phyloP scores from a whole-genome alignment of 2,797 vertebrate genomes.

The Mormyrus proboscirostris region DNA sequence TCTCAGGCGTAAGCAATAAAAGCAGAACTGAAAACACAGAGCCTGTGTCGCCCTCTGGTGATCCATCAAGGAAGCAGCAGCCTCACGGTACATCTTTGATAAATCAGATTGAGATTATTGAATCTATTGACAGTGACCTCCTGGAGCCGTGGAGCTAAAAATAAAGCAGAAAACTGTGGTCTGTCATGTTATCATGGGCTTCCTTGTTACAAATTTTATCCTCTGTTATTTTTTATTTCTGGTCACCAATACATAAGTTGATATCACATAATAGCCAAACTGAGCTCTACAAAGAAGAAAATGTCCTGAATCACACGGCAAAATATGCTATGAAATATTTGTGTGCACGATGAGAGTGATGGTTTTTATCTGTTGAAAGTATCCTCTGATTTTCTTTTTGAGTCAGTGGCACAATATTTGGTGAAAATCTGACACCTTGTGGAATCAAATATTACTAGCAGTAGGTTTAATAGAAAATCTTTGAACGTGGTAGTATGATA shows the following conservation, averaged over 20 bases:
- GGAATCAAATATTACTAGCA: background rate
- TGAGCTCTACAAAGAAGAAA: background rate
- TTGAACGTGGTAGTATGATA: background rate
- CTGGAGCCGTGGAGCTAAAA: background rate
- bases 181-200: background rate
- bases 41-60: background rate
- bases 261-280: background rate
- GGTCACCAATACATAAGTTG: background rate
- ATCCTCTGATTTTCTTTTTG: background rate
- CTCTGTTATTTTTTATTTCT: background rate
- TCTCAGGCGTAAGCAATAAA: background rate
- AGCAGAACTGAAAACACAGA: background rate
- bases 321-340: background rate
- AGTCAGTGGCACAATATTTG: background rate
- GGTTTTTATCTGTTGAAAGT: background rate
- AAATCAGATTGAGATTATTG: background rate
- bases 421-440: background rate
- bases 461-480: background rate
- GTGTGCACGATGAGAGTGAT: background rate
- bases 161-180: background rate
- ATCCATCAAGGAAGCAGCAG: background rate
- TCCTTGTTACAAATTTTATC: background rate
- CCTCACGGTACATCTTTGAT: background rate
- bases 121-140: background rate
- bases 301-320: background rate